These are phyloP conservation scores for Callyntrura guangdongensis DNA, from an alignment of 2,888 invertebrate species.

Conservation along the genomic window DNA sequence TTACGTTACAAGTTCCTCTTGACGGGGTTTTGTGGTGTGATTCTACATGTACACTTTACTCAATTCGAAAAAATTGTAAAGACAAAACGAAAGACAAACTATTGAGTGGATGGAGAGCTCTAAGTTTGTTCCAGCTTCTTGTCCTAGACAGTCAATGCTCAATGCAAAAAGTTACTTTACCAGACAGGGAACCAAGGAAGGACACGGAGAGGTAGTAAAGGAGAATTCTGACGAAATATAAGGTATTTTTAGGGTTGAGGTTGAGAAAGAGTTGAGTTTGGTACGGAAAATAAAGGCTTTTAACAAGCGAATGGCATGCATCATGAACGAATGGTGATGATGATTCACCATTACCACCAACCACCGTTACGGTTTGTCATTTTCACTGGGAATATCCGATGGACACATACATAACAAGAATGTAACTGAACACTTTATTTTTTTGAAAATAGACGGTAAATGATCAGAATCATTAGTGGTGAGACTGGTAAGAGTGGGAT, in stretches of 20 bases:
- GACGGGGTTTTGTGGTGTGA: neutral
- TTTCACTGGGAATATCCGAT: no score
- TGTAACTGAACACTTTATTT: no score
- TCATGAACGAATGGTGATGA: no score
- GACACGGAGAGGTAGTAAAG: neutral
- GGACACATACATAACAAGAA: no score
- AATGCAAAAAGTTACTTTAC: neutral
- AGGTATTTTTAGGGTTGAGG: neutral
- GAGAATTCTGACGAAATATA: neutral
- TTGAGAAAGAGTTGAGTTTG: neutral
- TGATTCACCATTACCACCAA: no score
- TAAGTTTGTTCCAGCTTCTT: neutral
- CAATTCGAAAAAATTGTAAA: neutral
- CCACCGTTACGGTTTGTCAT: no score
- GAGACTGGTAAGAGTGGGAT: no score
- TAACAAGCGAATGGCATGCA: no score
- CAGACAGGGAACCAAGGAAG: neutral
- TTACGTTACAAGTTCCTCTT: slow-evolving; percentile 23
- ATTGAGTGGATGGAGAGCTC: neutral
- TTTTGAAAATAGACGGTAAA: no score
- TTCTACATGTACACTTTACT: slow-evolving; percentile 20
- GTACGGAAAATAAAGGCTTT: neutral
- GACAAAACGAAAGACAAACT: neutral
- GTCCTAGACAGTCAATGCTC: neutral
- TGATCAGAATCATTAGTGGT: no score